A percentile compares a stretch with the other conserved stretches of the same genome.
Conservation (phyloP, 2,888 invertebrate genomes). For the Phymatocera aterrima region DNA sequence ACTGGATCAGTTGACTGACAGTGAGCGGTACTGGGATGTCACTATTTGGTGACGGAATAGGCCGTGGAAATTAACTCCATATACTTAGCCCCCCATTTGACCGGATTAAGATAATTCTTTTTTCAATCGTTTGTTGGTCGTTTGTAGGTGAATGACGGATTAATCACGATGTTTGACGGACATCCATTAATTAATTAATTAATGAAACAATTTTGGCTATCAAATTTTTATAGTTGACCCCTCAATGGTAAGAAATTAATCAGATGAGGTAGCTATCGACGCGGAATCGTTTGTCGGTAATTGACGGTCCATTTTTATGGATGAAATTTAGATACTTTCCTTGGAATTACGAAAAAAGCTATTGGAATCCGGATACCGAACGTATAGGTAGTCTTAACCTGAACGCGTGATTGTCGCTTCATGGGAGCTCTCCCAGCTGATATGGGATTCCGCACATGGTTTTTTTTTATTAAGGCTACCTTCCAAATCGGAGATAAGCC, state of each 20-base stretch:
- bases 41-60: too few species aligned
- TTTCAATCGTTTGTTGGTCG: conserved; percentile 23
- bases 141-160: conserved; percentile 4
- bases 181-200: neutral
- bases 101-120: neutral
- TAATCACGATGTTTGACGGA: conserved; percentile 8
- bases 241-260: neutral
- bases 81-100: neutral
- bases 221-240: neutral
- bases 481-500: too few species aligned
- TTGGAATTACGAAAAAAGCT: neutral
- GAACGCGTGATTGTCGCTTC: too few species aligned
- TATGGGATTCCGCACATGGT: neutral
- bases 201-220: neutral
- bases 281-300: neutral
- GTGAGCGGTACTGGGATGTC: too few species aligned
- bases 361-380: neutral
- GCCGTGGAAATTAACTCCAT: too few species aligned
- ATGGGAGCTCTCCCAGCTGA: neutral
- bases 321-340: neutral
- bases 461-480: too few species aligned
- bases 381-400: neutral
- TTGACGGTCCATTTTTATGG: neutral
- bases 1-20: too few species aligned
- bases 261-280: neutral